Percentiles rank a stretch among this genome's conserved stretches.
phyloP scores from a whole-genome alignment of 1,140 invertebrate species.

The Arctopsyche grandis region DNA sequence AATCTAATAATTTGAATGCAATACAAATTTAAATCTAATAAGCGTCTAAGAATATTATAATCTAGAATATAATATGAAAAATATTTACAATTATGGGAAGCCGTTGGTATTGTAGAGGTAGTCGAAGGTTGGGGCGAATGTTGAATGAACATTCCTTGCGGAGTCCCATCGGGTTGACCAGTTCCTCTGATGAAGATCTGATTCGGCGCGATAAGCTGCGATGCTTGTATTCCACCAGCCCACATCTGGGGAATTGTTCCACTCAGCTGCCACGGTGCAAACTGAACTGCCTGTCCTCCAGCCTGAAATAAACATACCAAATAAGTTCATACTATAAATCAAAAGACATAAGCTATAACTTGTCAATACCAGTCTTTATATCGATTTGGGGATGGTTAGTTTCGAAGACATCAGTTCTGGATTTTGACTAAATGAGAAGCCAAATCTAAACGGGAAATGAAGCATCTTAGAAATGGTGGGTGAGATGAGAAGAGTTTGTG shows the following conservation, averaged over 20 bases:
- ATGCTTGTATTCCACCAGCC: slow-evolving; percentile 60
- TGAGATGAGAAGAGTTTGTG: too few relatives aligned
- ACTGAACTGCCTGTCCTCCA: slow-evolving; percentile 72
- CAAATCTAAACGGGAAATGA: too few relatives aligned
- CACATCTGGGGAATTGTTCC: slow-evolving; percentile 76
- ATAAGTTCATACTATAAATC: too few relatives aligned
- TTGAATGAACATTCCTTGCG: slow-evolving; percentile 82
- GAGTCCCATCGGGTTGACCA: slow-evolving; percentile 75
- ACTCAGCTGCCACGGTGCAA: slow-evolving; percentile 70
- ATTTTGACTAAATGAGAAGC: background rate
- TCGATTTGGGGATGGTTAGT: too few relatives aligned
- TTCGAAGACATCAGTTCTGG: too few relatives aligned
- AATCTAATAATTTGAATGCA: too few relatives aligned
- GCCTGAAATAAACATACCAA: slow-evolving; percentile 57
- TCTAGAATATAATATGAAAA: too few relatives aligned
- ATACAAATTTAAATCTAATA: too few relatives aligned
- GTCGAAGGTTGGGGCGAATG: slow-evolving; percentile 77
- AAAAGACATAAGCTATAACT: too few relatives aligned
- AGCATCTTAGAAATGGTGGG: too few relatives aligned
- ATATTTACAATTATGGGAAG: slow-evolving; percentile 68
- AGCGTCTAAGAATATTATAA: too few relatives aligned
- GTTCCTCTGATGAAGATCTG: slow-evolving; percentile 85
- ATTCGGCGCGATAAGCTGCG: slow-evolving; percentile 73
- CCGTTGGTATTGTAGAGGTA: slow-evolving; percentile 63
- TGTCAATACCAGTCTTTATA: too few relatives aligned